These are phyloP conservation scores for Sebastes steindachneri DNA, from an alignment of 2,797 vertebrate species.

Conservation along the genomic window DNA sequence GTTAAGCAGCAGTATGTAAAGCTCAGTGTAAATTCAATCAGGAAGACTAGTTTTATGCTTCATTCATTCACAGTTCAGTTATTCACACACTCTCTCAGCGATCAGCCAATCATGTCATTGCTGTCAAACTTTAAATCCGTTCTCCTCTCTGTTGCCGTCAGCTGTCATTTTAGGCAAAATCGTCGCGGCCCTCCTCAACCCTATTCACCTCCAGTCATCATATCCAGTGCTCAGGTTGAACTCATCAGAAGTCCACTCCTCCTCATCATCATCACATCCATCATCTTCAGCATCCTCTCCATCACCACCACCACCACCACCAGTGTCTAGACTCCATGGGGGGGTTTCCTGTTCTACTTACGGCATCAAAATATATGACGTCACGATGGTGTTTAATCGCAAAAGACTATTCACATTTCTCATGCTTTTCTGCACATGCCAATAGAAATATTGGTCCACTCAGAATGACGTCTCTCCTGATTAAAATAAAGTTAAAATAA, in stretches of 20 bases:
- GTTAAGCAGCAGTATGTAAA: fast-evolving
- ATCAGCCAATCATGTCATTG: neutral
- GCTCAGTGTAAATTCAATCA: neutral
- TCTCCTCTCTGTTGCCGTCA: neutral
- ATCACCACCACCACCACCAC: neutral
- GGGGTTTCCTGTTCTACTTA: neutral
- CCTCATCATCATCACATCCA: neutral
- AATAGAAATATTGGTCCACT: neutral
- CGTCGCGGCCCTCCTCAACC: neutral
- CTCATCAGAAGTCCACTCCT: neutral
- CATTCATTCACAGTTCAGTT: neutral
- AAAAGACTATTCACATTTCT: neutral
- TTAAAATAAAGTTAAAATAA: neutral
- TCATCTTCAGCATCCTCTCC: neutral
- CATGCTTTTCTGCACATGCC: neutral
- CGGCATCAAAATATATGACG: neutral
- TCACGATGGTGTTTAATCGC: neutral
- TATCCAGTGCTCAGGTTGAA: neutral
- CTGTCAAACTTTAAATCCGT: neutral
- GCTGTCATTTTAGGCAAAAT: neutral
- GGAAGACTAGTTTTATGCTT: neutral
- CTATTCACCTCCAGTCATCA: neutral
- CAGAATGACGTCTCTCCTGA: neutral
- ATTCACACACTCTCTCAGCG: neutral
- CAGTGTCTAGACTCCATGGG: neutral